Conservation (phyloP, 2,797 vertebrate species). For the Thunnus albacares region DNA sequence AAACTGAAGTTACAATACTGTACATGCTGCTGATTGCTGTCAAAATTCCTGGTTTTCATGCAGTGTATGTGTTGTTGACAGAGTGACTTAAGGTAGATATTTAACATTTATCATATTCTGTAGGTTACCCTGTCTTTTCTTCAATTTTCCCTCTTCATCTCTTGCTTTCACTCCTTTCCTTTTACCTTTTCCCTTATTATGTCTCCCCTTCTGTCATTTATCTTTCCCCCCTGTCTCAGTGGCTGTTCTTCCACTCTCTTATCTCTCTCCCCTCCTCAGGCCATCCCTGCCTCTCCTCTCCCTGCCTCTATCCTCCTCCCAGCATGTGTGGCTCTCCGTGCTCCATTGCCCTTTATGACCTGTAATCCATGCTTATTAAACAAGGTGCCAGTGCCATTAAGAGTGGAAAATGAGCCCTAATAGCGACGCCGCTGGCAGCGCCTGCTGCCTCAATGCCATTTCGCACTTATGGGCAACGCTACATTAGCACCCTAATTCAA, state of each 20-base stretch:
- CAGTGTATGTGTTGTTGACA: not conserved
- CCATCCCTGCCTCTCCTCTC: conserved; percentile 18
- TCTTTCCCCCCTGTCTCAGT: conserved; percentile 4
- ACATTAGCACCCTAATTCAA: conserved; percentile 84
- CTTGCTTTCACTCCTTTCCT: not conserved
- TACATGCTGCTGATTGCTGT: not conserved
- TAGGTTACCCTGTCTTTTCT: not conserved
- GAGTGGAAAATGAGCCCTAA: conserved; percentile 81
- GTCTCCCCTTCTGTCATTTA: conserved; percentile 5
- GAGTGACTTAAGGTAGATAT: not conserved
- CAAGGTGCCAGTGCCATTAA: conserved; percentile 82
- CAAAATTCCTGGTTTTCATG: not conserved
- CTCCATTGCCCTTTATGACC: conserved; percentile 83
- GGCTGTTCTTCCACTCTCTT: conserved; percentile 11
- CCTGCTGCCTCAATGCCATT: conserved; percentile 73
- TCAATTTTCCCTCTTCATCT: not conserved
- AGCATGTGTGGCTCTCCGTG: conserved; percentile 55
- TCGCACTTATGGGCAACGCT: conserved; percentile 73
- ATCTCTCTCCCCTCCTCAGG: conserved; percentile 23
- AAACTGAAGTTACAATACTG: not conserved
- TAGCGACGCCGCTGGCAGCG: conserved; percentile 59
- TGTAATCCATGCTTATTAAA: conserved; percentile 86
- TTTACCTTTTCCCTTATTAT: not conserved
- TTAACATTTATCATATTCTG: not conserved
- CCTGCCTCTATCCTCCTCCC: conserved; percentile 36